A percentile compares a stretch with the other conserved stretches of the same genome.
phyloP scores from a whole-genome alignment of 2,888 invertebrate genomes.

The Drosophila phalerata region DNA sequence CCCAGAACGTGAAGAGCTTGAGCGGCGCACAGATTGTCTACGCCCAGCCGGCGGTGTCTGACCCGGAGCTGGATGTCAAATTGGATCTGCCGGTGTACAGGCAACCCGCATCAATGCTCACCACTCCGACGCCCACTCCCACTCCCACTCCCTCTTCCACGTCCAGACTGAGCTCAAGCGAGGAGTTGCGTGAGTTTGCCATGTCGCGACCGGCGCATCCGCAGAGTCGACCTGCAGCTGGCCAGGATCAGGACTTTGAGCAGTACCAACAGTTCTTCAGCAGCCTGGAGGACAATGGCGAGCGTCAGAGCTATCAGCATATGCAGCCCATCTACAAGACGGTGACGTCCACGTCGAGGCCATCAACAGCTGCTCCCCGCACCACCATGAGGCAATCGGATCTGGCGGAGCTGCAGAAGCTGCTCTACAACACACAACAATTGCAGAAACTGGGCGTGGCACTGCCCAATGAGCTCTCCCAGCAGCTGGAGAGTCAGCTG shows the following conservation, averaged over 20 bases:
- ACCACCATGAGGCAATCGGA: constrained; percentile 85
- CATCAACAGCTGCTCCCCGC: constrained; percentile 19
- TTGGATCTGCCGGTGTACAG: constrained; percentile 66
- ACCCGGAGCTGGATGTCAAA: constrained; percentile 38
- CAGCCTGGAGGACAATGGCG: constrained; percentile 66
- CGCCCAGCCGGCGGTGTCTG: constrained; percentile 54
- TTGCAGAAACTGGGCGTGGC: constrained; percentile 80
- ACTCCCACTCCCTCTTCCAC: constrained; percentile 3
- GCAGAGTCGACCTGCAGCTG: neutral
- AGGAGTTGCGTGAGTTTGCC: constrained; percentile 76
- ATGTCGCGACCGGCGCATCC: constrained; percentile 68
- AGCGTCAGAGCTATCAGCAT: constrained; percentile 72
- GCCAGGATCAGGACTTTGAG: constrained; percentile 52
- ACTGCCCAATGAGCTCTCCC: constrained; percentile 75
- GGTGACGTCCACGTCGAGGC: constrained; percentile 37
- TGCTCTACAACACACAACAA: constrained; percentile 86
- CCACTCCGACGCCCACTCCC: constrained; percentile 10
- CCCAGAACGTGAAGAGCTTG: constrained; percentile 67
- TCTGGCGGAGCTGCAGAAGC: constrained; percentile 86
- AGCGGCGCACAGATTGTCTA: constrained; percentile 78
- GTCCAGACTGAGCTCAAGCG: constrained; percentile 67
- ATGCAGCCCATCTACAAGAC: constrained; percentile 82
- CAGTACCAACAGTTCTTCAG: constrained; percentile 74
- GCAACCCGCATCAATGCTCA: constrained; percentile 24
- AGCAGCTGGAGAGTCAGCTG: constrained; percentile 76